A percentile compares a stretch with the other conserved stretches of the same genome.
Evolutionary conservation across 1,140 invertebrate species (phyloP).

Genomic region (Papilio glaucus): DNA sequence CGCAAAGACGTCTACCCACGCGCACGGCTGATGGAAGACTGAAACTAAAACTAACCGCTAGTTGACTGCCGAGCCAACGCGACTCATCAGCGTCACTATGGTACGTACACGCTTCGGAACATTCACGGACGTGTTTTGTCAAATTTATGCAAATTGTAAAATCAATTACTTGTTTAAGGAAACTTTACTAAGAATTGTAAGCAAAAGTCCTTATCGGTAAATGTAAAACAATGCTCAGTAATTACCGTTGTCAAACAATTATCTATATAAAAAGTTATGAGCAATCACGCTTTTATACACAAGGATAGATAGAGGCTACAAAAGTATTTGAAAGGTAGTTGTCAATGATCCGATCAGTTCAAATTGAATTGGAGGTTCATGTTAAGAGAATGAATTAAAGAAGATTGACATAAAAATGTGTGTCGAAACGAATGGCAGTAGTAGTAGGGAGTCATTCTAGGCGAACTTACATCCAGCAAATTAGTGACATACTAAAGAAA

Average conservation of each 20-base stretch:
- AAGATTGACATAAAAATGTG: no score
- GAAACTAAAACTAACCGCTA: constrained; percentile 43
- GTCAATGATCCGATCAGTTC: no score
- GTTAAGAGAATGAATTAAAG: no score
- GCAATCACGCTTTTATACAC: background rate
- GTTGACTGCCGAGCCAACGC: constrained; percentile 18
- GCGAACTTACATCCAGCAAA: no score
- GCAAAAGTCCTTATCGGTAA: background rate
- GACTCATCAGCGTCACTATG: constrained; percentile 2
- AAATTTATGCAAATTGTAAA: constrained; percentile 5
- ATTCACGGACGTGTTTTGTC: constrained; percentile 3
- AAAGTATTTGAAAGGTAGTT: no score
- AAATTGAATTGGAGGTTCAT: no score
- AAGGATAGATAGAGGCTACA: background rate
- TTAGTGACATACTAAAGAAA: no score
- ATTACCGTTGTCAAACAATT: background rate
- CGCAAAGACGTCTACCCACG: constrained; percentile 50
- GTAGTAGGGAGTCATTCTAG: no score
- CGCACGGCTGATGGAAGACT: constrained; percentile 57
- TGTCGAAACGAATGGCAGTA: no score
- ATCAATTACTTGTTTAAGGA: background rate
- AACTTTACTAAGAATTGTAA: background rate
- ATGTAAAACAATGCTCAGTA: background rate
- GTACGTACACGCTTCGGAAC: background rate
- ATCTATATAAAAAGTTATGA: background rate